phyloP scores from a whole-genome alignment of 2,797 vertebrate genomes.

The Sebastes iracundus region DNA sequence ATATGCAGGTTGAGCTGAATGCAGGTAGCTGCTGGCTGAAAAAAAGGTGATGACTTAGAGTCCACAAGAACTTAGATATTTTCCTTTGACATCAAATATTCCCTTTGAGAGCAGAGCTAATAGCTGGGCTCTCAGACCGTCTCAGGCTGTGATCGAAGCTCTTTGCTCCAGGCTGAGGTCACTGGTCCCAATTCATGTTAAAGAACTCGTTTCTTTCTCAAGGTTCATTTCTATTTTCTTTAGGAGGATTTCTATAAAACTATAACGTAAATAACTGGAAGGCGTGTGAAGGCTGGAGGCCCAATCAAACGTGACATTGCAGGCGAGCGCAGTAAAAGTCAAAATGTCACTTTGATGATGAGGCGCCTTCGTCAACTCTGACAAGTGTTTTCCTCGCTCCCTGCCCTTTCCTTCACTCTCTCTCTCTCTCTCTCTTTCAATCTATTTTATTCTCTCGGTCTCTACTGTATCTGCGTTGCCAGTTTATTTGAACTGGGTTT shows the following conservation, averaged over 20 bases:
- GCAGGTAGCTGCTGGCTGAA: slow-evolving; percentile 22
- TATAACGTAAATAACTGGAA: slow-evolving; percentile 13
- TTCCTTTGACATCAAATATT: slow-evolving; percentile 48
- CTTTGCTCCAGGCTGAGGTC: slow-evolving; percentile 21
- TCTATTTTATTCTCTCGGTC: neutral
- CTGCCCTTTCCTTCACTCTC: neutral
- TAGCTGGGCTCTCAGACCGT: slow-evolving; percentile 17
- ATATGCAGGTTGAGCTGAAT: slow-evolving; percentile 29
- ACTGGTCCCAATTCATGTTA: slow-evolving; percentile 19
- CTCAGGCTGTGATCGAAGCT: slow-evolving; percentile 31
- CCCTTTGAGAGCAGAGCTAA: slow-evolving; percentile 34
- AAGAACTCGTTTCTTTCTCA: slow-evolving; percentile 8
- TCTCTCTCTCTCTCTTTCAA: neutral
- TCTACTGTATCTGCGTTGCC: slow-evolving; percentile 2
- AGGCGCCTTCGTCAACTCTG: slow-evolving; percentile 27
- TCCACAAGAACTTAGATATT: slow-evolving; percentile 14
- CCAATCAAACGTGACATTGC: slow-evolving; percentile 29
- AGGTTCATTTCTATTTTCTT: slow-evolving; percentile 12
- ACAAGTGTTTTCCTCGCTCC: slow-evolving; percentile 20
- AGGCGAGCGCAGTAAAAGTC: slow-evolving; percentile 27
- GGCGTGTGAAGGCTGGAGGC: neutral
- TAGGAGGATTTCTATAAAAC: slow-evolving; percentile 23
- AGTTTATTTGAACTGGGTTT: neutral
- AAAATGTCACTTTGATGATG: slow-evolving; percentile 33
- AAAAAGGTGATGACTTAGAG: slow-evolving; percentile 3